These are phyloP conservation scores for Mesitornis unicolor DNA, from an alignment of 2,113 vertebrate species.

Conservation along the genomic window DNA sequence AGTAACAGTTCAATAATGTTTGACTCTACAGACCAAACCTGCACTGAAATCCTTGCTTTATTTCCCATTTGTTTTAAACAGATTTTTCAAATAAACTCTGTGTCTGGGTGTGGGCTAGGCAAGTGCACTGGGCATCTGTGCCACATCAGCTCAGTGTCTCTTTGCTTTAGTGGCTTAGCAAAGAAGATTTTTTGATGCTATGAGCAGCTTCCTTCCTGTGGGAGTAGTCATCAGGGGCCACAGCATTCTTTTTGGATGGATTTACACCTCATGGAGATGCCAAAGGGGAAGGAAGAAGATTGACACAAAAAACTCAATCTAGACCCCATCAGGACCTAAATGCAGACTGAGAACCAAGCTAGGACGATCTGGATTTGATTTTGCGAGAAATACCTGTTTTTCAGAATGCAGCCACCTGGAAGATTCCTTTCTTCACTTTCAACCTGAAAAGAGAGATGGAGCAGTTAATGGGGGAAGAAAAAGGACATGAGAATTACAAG, in stretches of 20 bases:
- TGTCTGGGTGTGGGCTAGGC: not conserved
- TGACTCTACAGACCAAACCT: not conserved
- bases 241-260: not conserved
- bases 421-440: conserved; percentile 14
- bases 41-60: not conserved
- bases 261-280: not conserved
- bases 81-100: not conserved
- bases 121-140: not conserved
- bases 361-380: not conserved
- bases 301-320: not conserved
- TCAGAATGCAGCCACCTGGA: not conserved
- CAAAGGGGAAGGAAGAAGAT: not conserved
- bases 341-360: not conserved
- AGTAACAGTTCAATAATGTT: not conserved
- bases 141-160: not conserved
- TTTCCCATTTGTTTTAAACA: not conserved
- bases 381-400: not conserved
- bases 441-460: conserved; percentile 19
- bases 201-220: not conserved
- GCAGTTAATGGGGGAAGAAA: conserved; percentile 21
- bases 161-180: not conserved
- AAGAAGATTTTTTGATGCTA: not conserved
- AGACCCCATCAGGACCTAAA: not conserved
- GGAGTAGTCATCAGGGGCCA: not conserved
- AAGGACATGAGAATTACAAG: conserved; percentile 60